phyloP scores from a whole-genome alignment of 2,797 vertebrate species.

The Trichosurus vulpecula region DNA sequence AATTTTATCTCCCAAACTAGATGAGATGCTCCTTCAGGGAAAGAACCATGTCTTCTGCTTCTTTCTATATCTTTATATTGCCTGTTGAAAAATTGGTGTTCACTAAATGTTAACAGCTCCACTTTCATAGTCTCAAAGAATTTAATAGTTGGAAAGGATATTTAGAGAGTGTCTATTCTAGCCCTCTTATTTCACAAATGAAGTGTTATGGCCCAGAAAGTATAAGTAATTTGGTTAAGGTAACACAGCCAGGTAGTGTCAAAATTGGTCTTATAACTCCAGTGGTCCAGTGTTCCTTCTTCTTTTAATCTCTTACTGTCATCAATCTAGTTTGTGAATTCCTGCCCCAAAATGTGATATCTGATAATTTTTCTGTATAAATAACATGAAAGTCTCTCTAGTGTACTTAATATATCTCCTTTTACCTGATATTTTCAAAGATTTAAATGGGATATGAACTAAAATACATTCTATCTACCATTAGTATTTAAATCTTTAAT shows the following conservation, averaged over 20 bases:
- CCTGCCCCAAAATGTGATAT: background rate
- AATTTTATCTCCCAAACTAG: background rate
- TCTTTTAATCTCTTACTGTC: background rate
- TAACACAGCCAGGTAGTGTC: background rate
- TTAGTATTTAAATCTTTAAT: conserved; percentile 78
- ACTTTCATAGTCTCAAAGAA: background rate
- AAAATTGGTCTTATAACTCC: background rate
- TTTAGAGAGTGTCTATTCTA: background rate
- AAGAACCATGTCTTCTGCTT: background rate
- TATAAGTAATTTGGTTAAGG: background rate
- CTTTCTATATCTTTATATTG: background rate
- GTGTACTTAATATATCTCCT: background rate
- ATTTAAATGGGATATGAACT: conserved; percentile 51
- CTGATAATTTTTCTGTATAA: background rate
- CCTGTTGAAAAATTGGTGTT: background rate
- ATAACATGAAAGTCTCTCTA: background rate
- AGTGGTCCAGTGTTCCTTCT: conserved; percentile 6
- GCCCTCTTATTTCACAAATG: background rate
- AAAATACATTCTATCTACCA: conserved; percentile 65
- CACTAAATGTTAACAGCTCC: background rate
- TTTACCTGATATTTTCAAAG: conserved; percentile 43
- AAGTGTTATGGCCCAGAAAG: background rate
- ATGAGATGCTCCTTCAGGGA: background rate
- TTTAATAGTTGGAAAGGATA: background rate
- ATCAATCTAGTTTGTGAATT: conserved; percentile 9